Base-by-base conservation (phyloP, 2,113 vertebrate species). In the Pantherophis guttatus region DNA sequence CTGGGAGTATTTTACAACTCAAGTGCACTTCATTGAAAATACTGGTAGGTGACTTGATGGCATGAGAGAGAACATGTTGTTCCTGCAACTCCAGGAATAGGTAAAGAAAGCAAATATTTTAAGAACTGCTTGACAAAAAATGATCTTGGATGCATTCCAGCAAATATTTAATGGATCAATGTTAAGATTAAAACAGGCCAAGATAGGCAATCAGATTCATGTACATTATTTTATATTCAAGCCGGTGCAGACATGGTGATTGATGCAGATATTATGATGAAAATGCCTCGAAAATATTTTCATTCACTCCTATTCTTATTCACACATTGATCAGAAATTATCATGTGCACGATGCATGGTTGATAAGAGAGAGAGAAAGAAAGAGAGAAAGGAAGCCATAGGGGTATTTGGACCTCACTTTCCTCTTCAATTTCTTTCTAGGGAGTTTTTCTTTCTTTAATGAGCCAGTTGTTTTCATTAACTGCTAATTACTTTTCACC, bases 391-490 rank as follows among this genome's bases (percentile, higher is more conserved):
- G 95, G 90, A 15, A 10, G 8, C 12, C 29, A 62, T 92, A 90
- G 90, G 3, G 93, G 91, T 93, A 52, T 96, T 96, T 88, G 94
- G 95, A 91, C 95, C 58, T 52, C 91, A 2, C 48, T 92, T 53
- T 86, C 93, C 88, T 87, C 39, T 93, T 21, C 94, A 65, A 53
- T 94, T 97, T 94, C 19, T 94, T 97, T 94, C 19, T 29, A 54
- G 93, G 13, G 62, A 95, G 33, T 93, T 94, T 94, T 21, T 96
- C 94, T 92, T 96, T 95, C 92, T 92, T 96, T 95, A 95, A 96
- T 94, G 94, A 97, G 85, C 8, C 91, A 93, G 58, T 97, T 97
- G 92, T 97, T 97, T 97, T 97, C 93, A 95, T 94, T 96, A 96
- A 95, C 21, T 39, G 89, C 90, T 96, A 96, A 96, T 95, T 93